These are phyloP conservation scores for Drosophila conformis DNA, from an alignment of 2,888 invertebrate species.

Conservation along the genomic window DNA sequence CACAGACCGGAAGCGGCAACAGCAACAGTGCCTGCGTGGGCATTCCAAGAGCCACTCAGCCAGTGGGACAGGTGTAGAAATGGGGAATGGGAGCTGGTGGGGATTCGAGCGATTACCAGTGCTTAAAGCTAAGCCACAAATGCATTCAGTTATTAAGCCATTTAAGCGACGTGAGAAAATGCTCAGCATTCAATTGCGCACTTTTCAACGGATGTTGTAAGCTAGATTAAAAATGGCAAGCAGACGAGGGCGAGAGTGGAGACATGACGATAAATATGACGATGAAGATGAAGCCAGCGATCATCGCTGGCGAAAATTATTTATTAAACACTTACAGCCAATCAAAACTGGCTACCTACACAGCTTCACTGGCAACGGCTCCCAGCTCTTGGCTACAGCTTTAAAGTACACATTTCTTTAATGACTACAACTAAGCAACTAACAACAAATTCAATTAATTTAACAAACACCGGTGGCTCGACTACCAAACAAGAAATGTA, in stretches of 20 bases:
- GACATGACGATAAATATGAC: conserved; percentile 28
- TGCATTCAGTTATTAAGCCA: conserved; percentile 78
- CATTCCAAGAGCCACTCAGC: conserved; percentile 43
- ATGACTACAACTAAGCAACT: conserved; percentile 58
- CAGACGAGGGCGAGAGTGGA: conserved; percentile 6
- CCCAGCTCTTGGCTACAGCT: background rate
- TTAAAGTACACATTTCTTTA: conserved; percentile 54
- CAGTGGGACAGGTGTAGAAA: background rate
- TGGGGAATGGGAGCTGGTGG: background rate
- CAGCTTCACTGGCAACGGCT: conserved; percentile 4
- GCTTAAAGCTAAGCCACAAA: conserved; percentile 77
- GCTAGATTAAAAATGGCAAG: conserved; percentile 48
- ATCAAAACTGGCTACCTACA: conserved; percentile 59
- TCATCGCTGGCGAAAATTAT: conserved; percentile 70
- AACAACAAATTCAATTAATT: conserved; percentile 78
- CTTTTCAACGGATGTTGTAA: conserved; percentile 60
- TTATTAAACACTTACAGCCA: conserved; percentile 69
- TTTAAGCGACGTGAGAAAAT: conserved; percentile 79
- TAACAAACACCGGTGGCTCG: conserved; percentile 63
- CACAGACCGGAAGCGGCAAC: conserved; percentile 73
- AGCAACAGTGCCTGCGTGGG: conserved; percentile 61
- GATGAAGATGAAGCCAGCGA: conserved; percentile 34
- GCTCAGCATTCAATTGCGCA: conserved; percentile 61
- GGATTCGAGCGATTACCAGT: conserved; percentile 54
- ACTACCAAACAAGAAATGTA: conserved; percentile 18